Base-by-base conservation (phyloP, 2,113 vertebrate genomes). In the Takifugu bimaculatus region DNA sequence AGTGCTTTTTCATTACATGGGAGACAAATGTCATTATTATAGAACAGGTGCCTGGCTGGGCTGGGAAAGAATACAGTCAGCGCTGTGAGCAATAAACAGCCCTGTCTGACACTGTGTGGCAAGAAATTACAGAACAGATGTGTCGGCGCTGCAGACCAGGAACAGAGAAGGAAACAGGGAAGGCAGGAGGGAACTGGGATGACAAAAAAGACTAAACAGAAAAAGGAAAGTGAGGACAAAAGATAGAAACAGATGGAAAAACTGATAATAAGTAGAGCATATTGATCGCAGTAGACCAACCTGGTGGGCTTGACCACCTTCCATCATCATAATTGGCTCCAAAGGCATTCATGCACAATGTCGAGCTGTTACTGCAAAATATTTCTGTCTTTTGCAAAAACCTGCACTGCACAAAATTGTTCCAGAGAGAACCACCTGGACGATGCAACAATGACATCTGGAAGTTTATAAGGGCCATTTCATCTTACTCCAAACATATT, bases 121-220 rank as follows among this genome's bases (percentile, higher is more conserved):
- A 72, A 72, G 71, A 69, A 68, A 70, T 59, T 70, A 66, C 48
- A 62, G 56, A 67, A 51, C 86, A 81, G 75, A 79, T 78, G 77
- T 79, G 77, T 63, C 59, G 74, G 72, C 72, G 71, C 70, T 68
- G 42, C 25, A 47, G 62, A 74, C 55, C 57, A 80, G 26, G 29
- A 74, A 79, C 13, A 77, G 9, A 39, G 32, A 20, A 27, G 35
- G 39, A 51, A 26, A 25, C 15, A 13, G 25, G 7, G 50, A 51
- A 9, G 7, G 13, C 14, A 54, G 49, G 12, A 53, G 50, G 50
- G 26, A 54, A 20, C 35, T 54, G 9, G 56, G 65, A 29, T 13
- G 57, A 44, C 70, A 71, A 76, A 60, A 45, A 42, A 65, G 55
- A 76, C 39, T 59, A 39, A n/a, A 25, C 26, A 25, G 20, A 26